Evolutionary conservation across 2,113 vertebrate genomes (phyloP), one percentile per base, ranked within the genome.

Genomic region (Anhinga rufa): DNA sequence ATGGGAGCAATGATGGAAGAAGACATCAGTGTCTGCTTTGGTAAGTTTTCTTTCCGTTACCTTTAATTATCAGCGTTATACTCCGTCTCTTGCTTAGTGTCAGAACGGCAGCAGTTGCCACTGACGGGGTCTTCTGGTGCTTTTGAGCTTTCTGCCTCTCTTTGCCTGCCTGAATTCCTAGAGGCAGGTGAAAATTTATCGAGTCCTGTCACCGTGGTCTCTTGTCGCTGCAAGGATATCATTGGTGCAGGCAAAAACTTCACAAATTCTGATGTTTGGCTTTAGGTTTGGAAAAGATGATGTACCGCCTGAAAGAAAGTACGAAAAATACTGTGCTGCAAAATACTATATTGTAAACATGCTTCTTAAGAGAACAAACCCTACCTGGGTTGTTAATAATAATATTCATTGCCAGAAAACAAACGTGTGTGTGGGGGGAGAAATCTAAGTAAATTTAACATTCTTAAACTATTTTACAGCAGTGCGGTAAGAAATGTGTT

Each of bases 1-100:
- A 61, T 42, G 65, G 81, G 84, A 88, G 82, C 77, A 87, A 90
- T 95, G 91, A 94, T 69, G 2, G 93, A 96, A 75, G 91, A 94
- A 83, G 60, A 36, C 68, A 64, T 61, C 91, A 4, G 9, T 60
- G 58, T 83, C 93, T 83, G 78, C 95, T 83, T 81, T 19, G 96
- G 97, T 98, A 92, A 97, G 96, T 97, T 96, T 90, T 58, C 61
- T 77, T 86, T 86, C 75, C 0, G 0, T 87, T 90, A 32, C 34
- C 85, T 90, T 74, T 62, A 55, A 82, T 92, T 74, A 32, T 69
- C 66, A 49, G 57, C 36, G 9, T 21, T 90, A 89, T 85, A 32
- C 48, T 82, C 77, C 4, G 0, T 36, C 51, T 42, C 58, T 83
- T 54, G 12, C 42, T 60, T 12, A 16, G 36, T 10, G 34, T 88